A percentile compares a stretch with the other conserved stretches of the same genome.
phyloP scores from a whole-genome alignment of 2,888 invertebrate species.

The Pseudoips prasinana region DNA sequence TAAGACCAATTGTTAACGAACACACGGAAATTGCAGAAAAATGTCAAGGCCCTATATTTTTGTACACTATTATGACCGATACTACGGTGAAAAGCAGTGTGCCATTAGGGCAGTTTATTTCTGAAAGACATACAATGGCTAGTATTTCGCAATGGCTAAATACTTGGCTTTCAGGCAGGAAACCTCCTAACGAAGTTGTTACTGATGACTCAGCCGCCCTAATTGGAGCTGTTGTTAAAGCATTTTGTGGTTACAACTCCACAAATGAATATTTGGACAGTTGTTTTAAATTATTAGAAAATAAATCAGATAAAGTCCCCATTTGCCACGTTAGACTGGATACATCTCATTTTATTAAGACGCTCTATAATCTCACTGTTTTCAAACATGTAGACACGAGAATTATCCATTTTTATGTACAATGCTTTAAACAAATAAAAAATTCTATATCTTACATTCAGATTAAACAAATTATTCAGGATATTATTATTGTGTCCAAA shows the following conservation, averaged over 20 bases:
- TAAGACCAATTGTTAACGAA: constrained; percentile 5
- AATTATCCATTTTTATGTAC: constrained; percentile 7
- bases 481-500: constrained; percentile 3
- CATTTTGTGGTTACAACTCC: constrained; percentile 5
- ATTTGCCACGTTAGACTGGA: constrained; percentile 7
- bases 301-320: constrained; percentile 1
- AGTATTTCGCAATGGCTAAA: constrained; percentile 7
- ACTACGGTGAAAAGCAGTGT: constrained; percentile 6
- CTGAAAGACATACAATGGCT: constrained; percentile 8
- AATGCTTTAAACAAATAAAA: constrained; percentile 8
- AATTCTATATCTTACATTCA: constrained; percentile 2
- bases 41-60: constrained; percentile 6
- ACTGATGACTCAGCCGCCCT: constrained; percentile 11
- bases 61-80: constrained; percentile 6
- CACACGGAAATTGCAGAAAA: constrained; percentile 4
- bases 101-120: constrained; percentile 5
- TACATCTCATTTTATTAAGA: constrained; percentile 8
- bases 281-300: constrained; percentile 9
- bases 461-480: constrained; percentile 2
- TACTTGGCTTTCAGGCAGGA: constrained; percentile 4
- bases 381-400: constrained; percentile 9
- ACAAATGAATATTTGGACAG: constrained; percentile 7
- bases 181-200: constrained; percentile 10
- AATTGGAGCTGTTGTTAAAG: constrained; percentile 12
- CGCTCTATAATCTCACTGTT: constrained; percentile 2